Conservation (phyloP, 2,113 vertebrate species). For the Centropus bengalensis region DNA sequence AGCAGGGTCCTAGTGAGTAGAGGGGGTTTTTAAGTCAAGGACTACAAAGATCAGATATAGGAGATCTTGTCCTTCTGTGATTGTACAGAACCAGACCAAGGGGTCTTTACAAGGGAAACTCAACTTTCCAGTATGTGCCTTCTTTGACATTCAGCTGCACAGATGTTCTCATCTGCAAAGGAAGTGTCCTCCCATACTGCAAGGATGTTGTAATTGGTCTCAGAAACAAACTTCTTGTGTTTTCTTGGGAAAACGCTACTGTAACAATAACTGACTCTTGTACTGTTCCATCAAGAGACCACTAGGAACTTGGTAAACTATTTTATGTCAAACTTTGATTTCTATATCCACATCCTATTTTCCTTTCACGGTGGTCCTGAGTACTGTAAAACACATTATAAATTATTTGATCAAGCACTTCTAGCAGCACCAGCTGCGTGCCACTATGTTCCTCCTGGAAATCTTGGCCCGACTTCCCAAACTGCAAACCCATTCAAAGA, state of each 20-base stretch:
- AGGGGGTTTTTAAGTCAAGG: neutral
- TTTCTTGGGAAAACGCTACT: neutral
- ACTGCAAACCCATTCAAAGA: neutral
- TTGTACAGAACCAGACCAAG: neutral
- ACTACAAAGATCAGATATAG: neutral
- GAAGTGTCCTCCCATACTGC: rapidly evolving
- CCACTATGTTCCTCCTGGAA: neutral
- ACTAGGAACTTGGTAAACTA: neutral
- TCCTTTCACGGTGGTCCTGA: neutral
- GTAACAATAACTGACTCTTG: neutral
- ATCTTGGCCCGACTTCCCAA: rapidly evolving
- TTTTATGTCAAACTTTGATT: neutral
- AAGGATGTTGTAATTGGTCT: neutral
- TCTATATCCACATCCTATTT: neutral
- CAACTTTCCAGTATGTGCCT: neutral
- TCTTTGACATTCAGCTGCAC: neutral
- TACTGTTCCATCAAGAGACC: neutral
- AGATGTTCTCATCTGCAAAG: neutral
- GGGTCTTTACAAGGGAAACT: neutral
- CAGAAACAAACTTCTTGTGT: neutral
- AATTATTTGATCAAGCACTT: neutral
- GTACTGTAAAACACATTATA: neutral
- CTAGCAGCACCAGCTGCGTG: neutral
- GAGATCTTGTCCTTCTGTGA: neutral
- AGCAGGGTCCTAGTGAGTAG: neutral